Evolutionary conservation across 2,797 vertebrate genomes (phyloP).

Genomic region (Capromys pilorides): DNA sequence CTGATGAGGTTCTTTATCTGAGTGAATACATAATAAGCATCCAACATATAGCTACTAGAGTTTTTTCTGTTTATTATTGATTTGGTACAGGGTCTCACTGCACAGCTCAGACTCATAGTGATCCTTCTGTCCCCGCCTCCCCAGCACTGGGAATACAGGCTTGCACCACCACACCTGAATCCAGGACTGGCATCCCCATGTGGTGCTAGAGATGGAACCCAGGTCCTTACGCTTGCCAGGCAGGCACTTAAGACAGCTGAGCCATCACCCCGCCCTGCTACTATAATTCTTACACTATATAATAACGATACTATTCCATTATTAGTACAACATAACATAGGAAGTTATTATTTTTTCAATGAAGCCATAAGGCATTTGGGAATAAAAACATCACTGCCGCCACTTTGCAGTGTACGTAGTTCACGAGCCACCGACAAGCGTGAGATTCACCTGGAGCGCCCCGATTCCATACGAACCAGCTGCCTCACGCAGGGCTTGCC

Average conservation of each 20-base stretch:
- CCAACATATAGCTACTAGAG: not conserved
- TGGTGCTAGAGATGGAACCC: too few species aligned
- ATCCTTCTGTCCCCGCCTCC: too few species aligned
- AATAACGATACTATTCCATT: not conserved
- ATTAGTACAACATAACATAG: not conserved
- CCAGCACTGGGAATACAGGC: too few species aligned
- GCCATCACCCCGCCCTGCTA: not conserved
- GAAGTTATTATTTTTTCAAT: slow-evolving; percentile 16
- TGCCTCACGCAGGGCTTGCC: not conserved
- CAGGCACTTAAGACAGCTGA: too few species aligned
- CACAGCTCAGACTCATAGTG: too few species aligned
- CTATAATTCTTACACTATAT: not conserved
- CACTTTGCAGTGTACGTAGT: not conserved
- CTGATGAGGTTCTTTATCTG: not conserved
- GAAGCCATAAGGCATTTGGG: not conserved
- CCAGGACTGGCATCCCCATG: too few species aligned
- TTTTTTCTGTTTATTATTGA: not conserved
- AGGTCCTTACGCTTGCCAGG: too few species aligned
- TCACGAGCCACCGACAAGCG: not conserved
- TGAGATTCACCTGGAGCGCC: not conserved
- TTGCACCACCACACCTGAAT: too few species aligned
- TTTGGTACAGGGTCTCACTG: too few species aligned
- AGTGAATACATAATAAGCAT: not conserved
- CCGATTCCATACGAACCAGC: not conserved
- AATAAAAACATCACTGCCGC: not conserved